Percentiles rank a stretch among this genome's conserved stretches.
Evolutionary conservation across 1,140 invertebrate species (phyloP).

Genomic region (Onthophagus taurus): DNA sequence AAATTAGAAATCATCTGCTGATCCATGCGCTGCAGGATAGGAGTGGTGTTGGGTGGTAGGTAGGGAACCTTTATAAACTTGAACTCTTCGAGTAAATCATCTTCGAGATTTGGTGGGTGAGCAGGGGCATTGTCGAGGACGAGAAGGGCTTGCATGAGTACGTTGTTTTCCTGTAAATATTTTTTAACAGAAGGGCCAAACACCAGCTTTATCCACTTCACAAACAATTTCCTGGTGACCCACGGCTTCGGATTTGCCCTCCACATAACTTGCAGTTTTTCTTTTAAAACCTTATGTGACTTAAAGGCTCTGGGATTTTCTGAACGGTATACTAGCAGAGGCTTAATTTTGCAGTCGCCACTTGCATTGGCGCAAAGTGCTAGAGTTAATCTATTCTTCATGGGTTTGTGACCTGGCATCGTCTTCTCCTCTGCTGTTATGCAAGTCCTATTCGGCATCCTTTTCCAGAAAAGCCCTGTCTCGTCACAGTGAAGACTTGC

Average conservation of each 20-base stretch:
- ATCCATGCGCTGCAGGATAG: slow-evolving; percentile 36
- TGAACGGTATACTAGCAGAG: slow-evolving; percentile 38
- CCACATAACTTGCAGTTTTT: slow-evolving; percentile 34
- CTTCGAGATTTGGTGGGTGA: slow-evolving; percentile 26
- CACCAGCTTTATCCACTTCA: slow-evolving; percentile 25
- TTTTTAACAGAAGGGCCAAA: slow-evolving; percentile 32
- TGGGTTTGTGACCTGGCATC: too few relatives aligned
- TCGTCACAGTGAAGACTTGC: slow-evolving; percentile 39
- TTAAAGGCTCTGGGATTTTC: slow-evolving; percentile 37
- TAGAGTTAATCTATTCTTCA: too few relatives aligned
- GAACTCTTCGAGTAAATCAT: slow-evolving; percentile 25
- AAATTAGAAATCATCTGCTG: slow-evolving; percentile 34
- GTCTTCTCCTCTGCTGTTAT: slow-evolving; percentile 27
- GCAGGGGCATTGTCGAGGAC: slow-evolving; percentile 33
- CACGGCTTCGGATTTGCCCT: slow-evolving; percentile 35
- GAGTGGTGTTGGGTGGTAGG: slow-evolving; percentile 17
- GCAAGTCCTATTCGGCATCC: slow-evolving; percentile 30
- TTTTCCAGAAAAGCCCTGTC: slow-evolving; percentile 37
- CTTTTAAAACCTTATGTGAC: slow-evolving; percentile 25
- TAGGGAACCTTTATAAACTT: slow-evolving; percentile 24
- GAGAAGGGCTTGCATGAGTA: slow-evolving; percentile 29
- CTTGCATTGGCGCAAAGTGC: slow-evolving; percentile 36
- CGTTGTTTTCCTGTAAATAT: slow-evolving; percentile 29
- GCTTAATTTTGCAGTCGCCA: slow-evolving; percentile 39
- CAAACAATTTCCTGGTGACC: slow-evolving; percentile 33